Conservation (phyloP, 2,113 vertebrate genomes). For the Anoura caudifer region DNA sequence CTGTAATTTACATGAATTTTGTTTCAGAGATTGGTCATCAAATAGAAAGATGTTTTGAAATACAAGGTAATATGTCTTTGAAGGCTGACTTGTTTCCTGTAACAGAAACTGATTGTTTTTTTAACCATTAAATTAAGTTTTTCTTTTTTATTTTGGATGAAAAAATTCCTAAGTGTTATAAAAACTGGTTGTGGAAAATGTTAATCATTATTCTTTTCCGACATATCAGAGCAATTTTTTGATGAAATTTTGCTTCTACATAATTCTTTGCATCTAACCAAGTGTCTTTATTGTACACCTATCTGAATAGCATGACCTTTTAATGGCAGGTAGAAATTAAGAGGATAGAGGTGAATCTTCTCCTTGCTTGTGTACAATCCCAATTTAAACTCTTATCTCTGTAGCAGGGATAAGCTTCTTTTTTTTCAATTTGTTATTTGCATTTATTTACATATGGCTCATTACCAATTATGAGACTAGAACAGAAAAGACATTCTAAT, state of each 20-base stretch:
- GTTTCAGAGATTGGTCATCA: neutral
- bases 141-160: neutral
- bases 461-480: slow-evolving; percentile 23
- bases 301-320: neutral
- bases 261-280: neutral
- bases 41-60: slow-evolving; percentile 25
- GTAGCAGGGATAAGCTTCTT: neutral
- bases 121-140: neutral
- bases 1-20: neutral
- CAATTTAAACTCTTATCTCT: neutral
- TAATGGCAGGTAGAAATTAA: neutral
- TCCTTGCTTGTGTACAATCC: neutral
- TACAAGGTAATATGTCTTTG: neutral
- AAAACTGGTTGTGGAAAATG: neutral
- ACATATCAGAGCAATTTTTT: neutral
- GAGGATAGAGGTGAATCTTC: neutral
- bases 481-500: slow-evolving; percentile 25
- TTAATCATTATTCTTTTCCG: neutral
- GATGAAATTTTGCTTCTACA: neutral
- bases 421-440: slow-evolving; percentile 30
- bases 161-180: neutral
- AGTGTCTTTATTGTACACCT: neutral
- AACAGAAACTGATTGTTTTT: neutral
- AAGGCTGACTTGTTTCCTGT: neutral
- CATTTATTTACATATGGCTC: slow-evolving; percentile 27